Percentiles rank a stretch among this genome's conserved stretches.
phyloP scores from a whole-genome alignment of 2,113 vertebrate genomes.

The Furnarius figulus region DNA sequence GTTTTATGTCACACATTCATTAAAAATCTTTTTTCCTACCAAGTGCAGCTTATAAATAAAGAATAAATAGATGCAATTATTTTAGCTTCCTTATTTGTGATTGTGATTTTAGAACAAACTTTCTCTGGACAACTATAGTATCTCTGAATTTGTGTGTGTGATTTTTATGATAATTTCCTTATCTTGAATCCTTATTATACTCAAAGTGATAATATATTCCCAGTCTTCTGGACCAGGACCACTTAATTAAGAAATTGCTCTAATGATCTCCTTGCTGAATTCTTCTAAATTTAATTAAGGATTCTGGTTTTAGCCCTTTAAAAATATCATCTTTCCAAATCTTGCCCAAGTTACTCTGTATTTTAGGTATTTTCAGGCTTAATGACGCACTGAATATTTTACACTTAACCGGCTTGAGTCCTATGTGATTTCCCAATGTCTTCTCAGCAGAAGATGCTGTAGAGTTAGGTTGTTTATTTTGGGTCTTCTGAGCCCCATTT shows the following conservation, averaged over 20 bases:
- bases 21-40: background rate
- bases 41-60: background rate
- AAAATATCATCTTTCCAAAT: background rate
- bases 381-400: background rate
- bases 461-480: background rate
- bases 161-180: background rate
- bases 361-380: background rate
- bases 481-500: background rate
- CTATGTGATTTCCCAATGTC: background rate
- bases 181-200: background rate
- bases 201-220: background rate
- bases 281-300: background rate
- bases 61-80: background rate
- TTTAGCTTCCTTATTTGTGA: background rate
- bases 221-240: background rate
- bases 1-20: background rate
- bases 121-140: background rate
- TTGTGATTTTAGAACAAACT: background rate
- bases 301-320: background rate
- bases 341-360: background rate
- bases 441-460: background rate
- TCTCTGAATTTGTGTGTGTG: background rate
- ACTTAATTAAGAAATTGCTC: background rate
- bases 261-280: background rate
- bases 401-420: background rate